A percentile compares a stretch with the other conserved stretches of the same genome.
Conservation (phyloP, 2,797 vertebrate species). For the Nyctalus aviator region DNA sequence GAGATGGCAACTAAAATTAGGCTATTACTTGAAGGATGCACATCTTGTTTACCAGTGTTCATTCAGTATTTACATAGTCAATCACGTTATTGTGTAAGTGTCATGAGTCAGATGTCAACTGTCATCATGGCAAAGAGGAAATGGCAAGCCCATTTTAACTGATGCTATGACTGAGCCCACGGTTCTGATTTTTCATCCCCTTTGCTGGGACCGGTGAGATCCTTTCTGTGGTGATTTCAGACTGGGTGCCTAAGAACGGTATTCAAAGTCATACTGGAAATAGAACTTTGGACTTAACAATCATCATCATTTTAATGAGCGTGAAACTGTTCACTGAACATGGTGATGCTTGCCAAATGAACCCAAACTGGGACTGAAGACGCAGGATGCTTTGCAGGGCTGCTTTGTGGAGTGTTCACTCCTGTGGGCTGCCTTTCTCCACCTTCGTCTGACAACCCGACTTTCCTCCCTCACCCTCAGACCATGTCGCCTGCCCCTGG, state of each 20-base stretch:
- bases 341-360: neutral
- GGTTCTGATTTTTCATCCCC: neutral
- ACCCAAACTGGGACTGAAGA: neutral
- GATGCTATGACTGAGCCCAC: too few relatives aligned
- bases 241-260: neutral
- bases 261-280: neutral
- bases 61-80: neutral
- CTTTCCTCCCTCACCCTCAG: neutral
- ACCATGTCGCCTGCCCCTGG: accelerated
- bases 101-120: neutral
- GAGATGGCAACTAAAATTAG: neutral
- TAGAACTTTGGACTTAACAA: neutral
- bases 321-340: neutral
- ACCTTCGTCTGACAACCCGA: accelerated
- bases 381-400: neutral
- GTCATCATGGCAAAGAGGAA: neutral
- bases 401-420: neutral
- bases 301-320: neutral
- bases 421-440: neutral
- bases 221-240: neutral
- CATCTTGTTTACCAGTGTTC: neutral
- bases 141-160: neutral
- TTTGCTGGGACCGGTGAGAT: neutral
- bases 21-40: neutral
- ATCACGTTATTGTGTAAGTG: neutral